Evolutionary conservation across 2,797 vertebrate species (phyloP).

Genomic region (Gorsachius magnificus): DNA sequence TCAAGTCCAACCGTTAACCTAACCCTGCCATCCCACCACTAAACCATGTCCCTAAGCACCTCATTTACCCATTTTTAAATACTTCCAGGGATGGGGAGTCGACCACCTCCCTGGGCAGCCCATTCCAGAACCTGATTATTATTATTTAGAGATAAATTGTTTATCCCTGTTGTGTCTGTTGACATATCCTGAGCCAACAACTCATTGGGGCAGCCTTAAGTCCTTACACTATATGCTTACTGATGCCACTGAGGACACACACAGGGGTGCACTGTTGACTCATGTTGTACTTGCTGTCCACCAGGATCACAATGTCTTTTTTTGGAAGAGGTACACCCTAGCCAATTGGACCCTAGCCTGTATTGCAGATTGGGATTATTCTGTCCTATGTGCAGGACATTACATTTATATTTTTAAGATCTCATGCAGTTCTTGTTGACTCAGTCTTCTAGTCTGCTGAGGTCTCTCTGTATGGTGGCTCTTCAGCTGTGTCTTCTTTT

Average conservation of each 20-base stretch:
- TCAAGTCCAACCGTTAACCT: too few species aligned
- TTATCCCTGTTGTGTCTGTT: neutral
- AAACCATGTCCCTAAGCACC: too few species aligned
- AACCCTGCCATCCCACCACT: too few species aligned
- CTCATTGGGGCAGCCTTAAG: neutral
- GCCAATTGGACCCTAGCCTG: neutral
- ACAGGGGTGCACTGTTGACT: neutral
- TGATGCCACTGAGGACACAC: neutral
- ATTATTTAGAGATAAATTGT: neutral
- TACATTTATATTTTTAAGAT: neutral
- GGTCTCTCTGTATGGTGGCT: neutral
- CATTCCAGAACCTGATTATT: too few species aligned
- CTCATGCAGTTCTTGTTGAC: neutral
- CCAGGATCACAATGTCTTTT: neutral
- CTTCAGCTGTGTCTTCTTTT: neutral
- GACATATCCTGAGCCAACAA: neutral
- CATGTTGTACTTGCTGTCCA: neutral
- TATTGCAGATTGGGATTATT: neutral
- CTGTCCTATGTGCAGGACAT: neutral
- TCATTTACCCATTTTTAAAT: too few species aligned
- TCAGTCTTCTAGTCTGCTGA: neutral
- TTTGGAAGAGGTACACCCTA: neutral
- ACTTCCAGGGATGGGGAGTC: too few species aligned
- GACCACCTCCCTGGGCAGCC: too few species aligned
- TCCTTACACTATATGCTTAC: neutral